Conservation (phyloP, 2,113 vertebrate genomes). For the Oxyura jamaicensis region DNA sequence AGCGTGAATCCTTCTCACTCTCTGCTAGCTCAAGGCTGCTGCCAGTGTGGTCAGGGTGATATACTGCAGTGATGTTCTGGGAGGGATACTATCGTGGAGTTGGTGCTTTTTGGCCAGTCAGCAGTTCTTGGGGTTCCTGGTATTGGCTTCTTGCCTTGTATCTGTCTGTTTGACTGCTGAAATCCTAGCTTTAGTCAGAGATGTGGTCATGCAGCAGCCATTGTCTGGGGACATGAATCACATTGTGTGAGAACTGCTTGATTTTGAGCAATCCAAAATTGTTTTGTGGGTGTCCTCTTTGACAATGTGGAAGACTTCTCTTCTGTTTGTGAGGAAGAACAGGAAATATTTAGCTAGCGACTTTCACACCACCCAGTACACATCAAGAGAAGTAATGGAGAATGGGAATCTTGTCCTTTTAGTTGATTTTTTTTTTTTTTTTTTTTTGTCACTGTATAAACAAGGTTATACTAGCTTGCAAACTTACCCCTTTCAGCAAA, state of each 20-base stretch:
- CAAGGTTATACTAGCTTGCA: not conserved
- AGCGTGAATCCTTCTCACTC: not conserved
- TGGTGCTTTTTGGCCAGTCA: not conserved
- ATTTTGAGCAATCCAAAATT: not conserved
- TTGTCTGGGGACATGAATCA: not conserved
- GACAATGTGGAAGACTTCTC: not conserved
- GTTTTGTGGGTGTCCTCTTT: not conserved
- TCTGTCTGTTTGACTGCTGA: not conserved
- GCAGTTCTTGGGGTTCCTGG: not conserved
- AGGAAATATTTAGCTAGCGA: not conserved
- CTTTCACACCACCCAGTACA: not conserved
- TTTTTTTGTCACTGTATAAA: not conserved
- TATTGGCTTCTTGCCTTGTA: not conserved
- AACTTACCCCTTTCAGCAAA: not conserved
- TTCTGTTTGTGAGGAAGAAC: not conserved
- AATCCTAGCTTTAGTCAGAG: not conserved
- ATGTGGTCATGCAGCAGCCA: accelerated
- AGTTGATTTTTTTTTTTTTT: not conserved
- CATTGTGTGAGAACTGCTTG: not conserved
- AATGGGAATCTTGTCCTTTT: not conserved
- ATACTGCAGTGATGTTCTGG: not conserved
- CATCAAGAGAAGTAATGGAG: not conserved
- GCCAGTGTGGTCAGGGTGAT: not conserved
- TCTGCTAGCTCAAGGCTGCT: not conserved
- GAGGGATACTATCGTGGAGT: not conserved